These are phyloP conservation scores for Parnassius smintheus DNA, from an alignment of 2,888 invertebrate genomes.

Conservation along the genomic window DNA sequence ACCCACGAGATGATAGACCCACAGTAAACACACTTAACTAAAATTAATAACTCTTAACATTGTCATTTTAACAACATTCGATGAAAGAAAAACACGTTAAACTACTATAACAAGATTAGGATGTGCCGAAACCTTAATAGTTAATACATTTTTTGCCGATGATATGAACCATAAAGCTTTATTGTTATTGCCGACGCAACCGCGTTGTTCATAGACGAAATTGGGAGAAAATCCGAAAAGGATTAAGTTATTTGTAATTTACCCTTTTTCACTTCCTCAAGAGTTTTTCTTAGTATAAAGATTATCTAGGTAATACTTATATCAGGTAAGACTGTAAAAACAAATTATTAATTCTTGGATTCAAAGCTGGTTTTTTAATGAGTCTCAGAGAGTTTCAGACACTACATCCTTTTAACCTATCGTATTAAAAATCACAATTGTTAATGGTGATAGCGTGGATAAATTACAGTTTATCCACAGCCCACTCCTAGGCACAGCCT, in stretches of 20 bases:
- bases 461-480: no score
- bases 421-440: no score
- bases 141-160: slow-evolving; percentile 20
- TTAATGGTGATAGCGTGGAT: no score
- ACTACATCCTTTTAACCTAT: no score
- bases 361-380: no score
- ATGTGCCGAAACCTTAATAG: slow-evolving; percentile 8
- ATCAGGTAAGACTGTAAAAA: no score
- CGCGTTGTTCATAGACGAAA: slow-evolving; percentile 22
- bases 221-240: slow-evolving; percentile 15
- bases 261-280: neutral
- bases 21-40: no score
- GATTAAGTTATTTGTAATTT: neutral
- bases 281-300: neutral
- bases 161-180: slow-evolving; percentile 22
- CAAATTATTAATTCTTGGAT: no score
- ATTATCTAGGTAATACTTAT: neutral
- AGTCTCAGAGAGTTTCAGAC: no score
- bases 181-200: slow-evolving; percentile 21
- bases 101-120: slow-evolving; percentile 5
- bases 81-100: neutral
- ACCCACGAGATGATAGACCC: no score
- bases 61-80: neutral
- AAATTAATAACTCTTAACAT: neutral
- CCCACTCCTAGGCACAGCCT: no score